These are phyloP conservation scores for Fistularia commersonii DNA, from an alignment of 2,797 vertebrate species.

Conservation along the genomic window DNA sequence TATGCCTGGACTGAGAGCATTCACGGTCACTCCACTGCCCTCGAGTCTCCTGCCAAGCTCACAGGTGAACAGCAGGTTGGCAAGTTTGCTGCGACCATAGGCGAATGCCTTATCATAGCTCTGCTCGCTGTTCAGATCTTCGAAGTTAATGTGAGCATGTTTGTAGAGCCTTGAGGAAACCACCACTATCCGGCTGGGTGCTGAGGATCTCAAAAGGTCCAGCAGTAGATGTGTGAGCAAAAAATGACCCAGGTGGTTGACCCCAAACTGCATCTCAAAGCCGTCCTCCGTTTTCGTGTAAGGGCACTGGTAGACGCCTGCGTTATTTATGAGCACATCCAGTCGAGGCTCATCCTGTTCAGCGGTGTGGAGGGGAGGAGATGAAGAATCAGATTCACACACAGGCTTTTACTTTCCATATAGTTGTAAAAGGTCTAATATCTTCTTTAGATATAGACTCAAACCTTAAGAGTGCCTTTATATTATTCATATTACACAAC, in stretches of 20 bases:
- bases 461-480: too few relatives aligned
- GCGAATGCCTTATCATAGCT: conserved; percentile 83
- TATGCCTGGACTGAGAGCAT: conserved; percentile 85
- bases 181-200: conserved; percentile 86
- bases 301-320: conserved; percentile 86
- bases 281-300: conserved; percentile 81
- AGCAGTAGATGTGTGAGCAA: conserved; percentile 84
- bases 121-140: conserved; percentile 87
- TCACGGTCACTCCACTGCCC: conserved; percentile 81
- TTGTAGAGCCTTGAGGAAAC: conserved; percentile 92
- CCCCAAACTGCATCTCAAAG: conserved; percentile 85
- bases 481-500: too few relatives aligned
- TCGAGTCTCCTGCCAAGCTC: conserved; percentile 82
- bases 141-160: conserved; percentile 86
- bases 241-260: conserved; percentile 89
- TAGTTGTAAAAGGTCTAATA: too few relatives aligned
- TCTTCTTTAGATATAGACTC: too few relatives aligned
- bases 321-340: conserved; percentile 90
- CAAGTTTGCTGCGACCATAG: conserved; percentile 87
- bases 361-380: neutral
- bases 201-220: conserved; percentile 73
- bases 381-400: too few relatives aligned
- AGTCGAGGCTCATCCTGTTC: conserved; percentile 82
- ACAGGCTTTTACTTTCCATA: too few relatives aligned
- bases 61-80: conserved; percentile 85